Conservation (phyloP, 2,797 vertebrate genomes). For the Bradypus variegatus region DNA sequence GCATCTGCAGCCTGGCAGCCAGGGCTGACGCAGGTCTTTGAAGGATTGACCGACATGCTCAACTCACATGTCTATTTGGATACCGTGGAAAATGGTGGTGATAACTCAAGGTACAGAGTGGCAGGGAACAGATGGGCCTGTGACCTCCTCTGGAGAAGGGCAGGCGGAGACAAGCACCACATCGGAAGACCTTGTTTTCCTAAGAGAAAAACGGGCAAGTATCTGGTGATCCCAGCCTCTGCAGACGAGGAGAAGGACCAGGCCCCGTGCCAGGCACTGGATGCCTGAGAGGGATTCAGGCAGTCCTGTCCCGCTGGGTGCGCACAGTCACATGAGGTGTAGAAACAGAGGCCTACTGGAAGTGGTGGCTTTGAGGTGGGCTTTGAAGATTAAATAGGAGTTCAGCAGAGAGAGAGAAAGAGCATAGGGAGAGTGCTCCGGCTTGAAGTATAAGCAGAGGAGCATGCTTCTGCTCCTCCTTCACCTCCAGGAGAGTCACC, state of each 20-base stretch:
- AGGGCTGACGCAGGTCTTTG: background rate
- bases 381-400: background rate
- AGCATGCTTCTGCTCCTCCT: background rate
- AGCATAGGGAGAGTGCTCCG: background rate
- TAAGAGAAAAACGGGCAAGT: background rate
- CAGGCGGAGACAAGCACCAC: background rate
- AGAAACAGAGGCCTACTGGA: background rate
- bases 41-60: background rate
- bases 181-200: fast-evolving
- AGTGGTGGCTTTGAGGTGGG: background rate
- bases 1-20: background rate
- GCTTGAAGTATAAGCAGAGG: fast-evolving
- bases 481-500: no score
- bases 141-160: background rate
- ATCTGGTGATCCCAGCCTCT: background rate
- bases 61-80: fast-evolving
- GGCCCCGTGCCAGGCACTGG: background rate
- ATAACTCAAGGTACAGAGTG: fast-evolving
- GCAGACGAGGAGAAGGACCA: background rate
- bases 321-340: fast-evolving
- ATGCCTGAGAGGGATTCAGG: no score
- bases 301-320: background rate
- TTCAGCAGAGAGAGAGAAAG: background rate
- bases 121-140: background rate
- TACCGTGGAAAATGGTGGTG: fast-evolving